These are phyloP conservation scores for Cydia strobilella DNA, from an alignment of 1,140 invertebrate genomes.

Conservation along the genomic window DNA sequence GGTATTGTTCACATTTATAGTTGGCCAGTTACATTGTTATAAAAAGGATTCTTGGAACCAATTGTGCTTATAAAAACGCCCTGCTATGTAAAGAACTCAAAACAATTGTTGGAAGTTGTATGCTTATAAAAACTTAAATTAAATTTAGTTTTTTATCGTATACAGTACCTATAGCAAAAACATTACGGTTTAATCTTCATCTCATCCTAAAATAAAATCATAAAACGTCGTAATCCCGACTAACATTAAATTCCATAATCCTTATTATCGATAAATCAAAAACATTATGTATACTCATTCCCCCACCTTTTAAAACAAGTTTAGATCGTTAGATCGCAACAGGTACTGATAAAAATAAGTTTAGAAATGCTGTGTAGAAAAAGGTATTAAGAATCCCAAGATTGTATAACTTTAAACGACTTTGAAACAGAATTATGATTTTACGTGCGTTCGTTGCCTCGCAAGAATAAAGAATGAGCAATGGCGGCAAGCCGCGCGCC, in stretches of 20 bases:
- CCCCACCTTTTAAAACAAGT: not conserved
- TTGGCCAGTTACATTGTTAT: not conserved
- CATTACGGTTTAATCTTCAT: not conserved
- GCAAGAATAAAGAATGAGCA: too few relatives aligned
- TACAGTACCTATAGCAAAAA: too few relatives aligned
- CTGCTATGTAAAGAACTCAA: not conserved
- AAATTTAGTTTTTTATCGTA: too few relatives aligned
- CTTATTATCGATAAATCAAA: not conserved
- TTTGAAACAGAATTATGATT: too few relatives aligned
- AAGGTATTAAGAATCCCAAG: too few relatives aligned
- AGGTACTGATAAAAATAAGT: not conserved
- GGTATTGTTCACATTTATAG: slow-evolving; percentile 13
- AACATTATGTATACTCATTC: too few relatives aligned
- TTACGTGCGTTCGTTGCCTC: too few relatives aligned
- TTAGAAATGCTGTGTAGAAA: too few relatives aligned
- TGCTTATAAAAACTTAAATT: too few relatives aligned
- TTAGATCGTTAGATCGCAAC: not conserved
- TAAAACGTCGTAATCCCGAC: not conserved
- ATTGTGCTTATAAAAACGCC: slow-evolving; percentile 1
- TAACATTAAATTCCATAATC: not conserved
- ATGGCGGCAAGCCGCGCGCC: too few relatives aligned
- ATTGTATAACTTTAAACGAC: too few relatives aligned
- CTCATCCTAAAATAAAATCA: not conserved
- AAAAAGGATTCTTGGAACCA: not conserved
- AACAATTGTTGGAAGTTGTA: not conserved